Base-by-base conservation (phyloP, 1,140 invertebrate genomes). In the Drosophila willistoni region DNA sequence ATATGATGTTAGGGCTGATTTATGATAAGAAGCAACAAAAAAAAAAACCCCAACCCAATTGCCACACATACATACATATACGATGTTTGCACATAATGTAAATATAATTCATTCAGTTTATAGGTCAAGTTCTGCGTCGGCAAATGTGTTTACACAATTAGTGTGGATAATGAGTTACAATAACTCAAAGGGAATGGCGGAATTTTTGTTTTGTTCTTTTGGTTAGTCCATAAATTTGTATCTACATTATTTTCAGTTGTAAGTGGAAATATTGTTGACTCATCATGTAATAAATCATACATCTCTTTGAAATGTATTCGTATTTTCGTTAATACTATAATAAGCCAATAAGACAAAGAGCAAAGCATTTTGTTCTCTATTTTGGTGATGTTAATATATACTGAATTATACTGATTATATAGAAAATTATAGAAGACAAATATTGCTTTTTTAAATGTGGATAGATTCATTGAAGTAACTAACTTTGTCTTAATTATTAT, bases 121-220 rank as follows among this genome's bases (percentile, higher is more conserved):
- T 91, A 72, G 84, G 87, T 84, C 83, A 74, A 83, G 92, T 89
- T 90, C 81, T 81, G 60, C 62, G 22, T 36, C 61, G 60, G 71
- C 74, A 71, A 59, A 64, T 90, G 41, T 71, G 79, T 72, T 79
- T 86, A 77, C 69, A 65, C 63, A 83, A 79, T 80, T 71, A 84
- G 72, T 47, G 59, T 59, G 44, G 57, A 77, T 73, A 77, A 89
- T 79, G 69, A 63, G 17, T 47, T 47, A 57, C 61, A 83, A 77
- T 79, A 86, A 81, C 63, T 82, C 64, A 68, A 65, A 69, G 75
- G 44, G 71, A 78, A 82, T 73, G 57, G 57, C 71, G 44, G 29
- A 61, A 34, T 44, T 51, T 36, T 7, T 63, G 29, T 68, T 69
- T 64, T 36, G 54, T 44, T 42, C 47, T 68, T 44, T 68, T 73